These are phyloP conservation scores for Allophyes oxyacanthae DNA, from an alignment of 2,888 invertebrate genomes.

Conservation along the genomic window DNA sequence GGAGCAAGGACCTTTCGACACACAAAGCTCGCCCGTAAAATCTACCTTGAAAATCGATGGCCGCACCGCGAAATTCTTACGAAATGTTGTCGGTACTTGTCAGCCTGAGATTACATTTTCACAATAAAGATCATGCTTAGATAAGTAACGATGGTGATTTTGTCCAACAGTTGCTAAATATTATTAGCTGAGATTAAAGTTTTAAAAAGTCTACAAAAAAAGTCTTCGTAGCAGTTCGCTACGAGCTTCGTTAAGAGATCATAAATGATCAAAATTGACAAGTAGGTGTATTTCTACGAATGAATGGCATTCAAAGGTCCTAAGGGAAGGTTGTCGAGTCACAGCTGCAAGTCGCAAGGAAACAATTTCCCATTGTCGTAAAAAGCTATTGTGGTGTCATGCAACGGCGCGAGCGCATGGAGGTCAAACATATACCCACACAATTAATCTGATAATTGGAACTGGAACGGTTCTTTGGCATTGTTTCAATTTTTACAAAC, in stretches of 20 bases:
- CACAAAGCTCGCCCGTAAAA: slow-evolving; percentile 83
- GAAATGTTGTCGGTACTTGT: slow-evolving; percentile 63
- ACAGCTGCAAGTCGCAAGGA: slow-evolving; percentile 67
- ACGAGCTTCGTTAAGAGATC: slow-evolving; percentile 1
- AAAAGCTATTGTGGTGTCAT: slow-evolving; percentile 74
- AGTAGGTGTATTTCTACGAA: background rate
- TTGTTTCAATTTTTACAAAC: slow-evolving; percentile 55
- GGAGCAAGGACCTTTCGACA: slow-evolving; percentile 87
- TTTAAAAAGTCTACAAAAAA: slow-evolving; percentile 5
- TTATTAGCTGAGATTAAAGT: background rate
- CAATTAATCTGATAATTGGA: slow-evolving; percentile 76
- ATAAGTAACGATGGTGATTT: slow-evolving; percentile 5
- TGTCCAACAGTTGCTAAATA: slow-evolving; percentile 5
- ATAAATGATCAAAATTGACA: background rate
- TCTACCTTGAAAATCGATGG: slow-evolving; percentile 82
- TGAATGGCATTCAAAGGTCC: slow-evolving; percentile 38
- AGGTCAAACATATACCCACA: slow-evolving; percentile 78
- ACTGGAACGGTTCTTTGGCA: slow-evolving; percentile 72
- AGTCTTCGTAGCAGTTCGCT: slow-evolving; percentile 15
- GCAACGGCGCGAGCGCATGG: slow-evolving; percentile 67
- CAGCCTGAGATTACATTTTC: slow-evolving; percentile 43
- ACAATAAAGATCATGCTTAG: slow-evolving; percentile 23
- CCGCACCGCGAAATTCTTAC: slow-evolving; percentile 76
- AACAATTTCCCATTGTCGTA: slow-evolving; percentile 76
- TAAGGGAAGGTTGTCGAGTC: slow-evolving; percentile 55